These are phyloP conservation scores for Lysiphlebus fabarum DNA, from an alignment of 1,140 invertebrate genomes.

Conservation along the genomic window DNA sequence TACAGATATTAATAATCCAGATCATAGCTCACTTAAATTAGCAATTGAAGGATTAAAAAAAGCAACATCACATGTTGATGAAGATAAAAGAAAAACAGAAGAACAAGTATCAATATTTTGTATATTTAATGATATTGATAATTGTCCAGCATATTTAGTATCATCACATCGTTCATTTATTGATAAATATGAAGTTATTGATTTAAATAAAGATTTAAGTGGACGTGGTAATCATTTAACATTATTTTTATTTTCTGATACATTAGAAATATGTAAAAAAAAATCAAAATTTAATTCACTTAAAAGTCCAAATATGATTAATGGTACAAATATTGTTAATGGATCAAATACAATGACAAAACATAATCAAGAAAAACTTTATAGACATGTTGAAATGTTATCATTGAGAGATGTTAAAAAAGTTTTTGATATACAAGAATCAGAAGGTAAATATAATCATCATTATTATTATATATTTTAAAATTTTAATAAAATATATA, in stretches of 20 bases:
- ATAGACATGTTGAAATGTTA: constrained; percentile 88
- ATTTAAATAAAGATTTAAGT: constrained; percentile 80
- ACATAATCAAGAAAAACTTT: constrained; percentile 71
- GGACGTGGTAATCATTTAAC: constrained; percentile 84
- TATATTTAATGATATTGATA: constrained; percentile 96
- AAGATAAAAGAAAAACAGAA: constrained; percentile 94
- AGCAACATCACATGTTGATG: constrained; percentile 95
- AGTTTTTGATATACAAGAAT: constrained; percentile 85
- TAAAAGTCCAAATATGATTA: constrained; percentile 67
- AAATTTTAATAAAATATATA: constrained; percentile 21
- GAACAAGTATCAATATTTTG: constrained; percentile 93
- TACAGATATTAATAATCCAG: constrained; percentile 80
- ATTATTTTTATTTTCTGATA: constrained; percentile 90
- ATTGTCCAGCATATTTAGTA: constrained; percentile 88
- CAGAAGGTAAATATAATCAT: constrained; percentile 61
- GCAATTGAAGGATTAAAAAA: constrained; percentile 85
- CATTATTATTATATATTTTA: constrained; percentile 11
- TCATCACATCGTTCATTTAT: constrained; percentile 89
- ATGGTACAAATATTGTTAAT: constrained; percentile 49
- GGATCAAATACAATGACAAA: constrained; percentile 40
- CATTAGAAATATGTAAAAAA: constrained; percentile 88
- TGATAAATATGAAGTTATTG: constrained; percentile 82
- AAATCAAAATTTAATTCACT: constrained; percentile 73
- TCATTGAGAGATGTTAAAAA: constrained; percentile 82
- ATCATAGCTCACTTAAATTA: constrained; percentile 78